Percentiles rank a stretch among this genome's conserved stretches.
Conservation (phyloP, 2,797 vertebrate genomes). For the Huso huso region DNA sequence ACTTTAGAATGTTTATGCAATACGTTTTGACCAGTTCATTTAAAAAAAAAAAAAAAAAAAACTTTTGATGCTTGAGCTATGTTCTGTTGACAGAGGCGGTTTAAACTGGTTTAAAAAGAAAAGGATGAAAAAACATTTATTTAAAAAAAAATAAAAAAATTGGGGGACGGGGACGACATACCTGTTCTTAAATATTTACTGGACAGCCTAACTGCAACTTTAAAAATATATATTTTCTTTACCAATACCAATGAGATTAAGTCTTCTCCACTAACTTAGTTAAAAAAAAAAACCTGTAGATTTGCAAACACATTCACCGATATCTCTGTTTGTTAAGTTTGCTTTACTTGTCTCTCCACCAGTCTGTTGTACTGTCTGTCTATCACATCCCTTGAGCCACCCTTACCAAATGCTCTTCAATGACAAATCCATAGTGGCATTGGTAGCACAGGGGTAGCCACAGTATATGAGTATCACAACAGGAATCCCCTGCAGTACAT, state of each 20-base stretch:
- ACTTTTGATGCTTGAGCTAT: conserved; percentile 35
- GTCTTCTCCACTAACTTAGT: too few species aligned
- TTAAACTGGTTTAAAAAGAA: conserved; percentile 35
- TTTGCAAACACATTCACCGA: too few species aligned
- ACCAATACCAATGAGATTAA: not conserved
- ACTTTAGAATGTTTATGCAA: conserved; percentile 48
- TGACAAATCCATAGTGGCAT: too few species aligned
- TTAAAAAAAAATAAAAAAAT: not conserved
- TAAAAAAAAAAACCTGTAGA: too few species aligned
- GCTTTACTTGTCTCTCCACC: too few species aligned
- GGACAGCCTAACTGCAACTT: not conserved
- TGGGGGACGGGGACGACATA: not conserved
- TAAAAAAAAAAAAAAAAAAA: conserved; percentile 23
- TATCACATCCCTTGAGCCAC: too few species aligned
- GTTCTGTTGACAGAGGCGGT: conserved; percentile 28
- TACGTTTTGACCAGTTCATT: conserved; percentile 41
- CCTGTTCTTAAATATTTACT: conserved; percentile 12
- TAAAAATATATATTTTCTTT: not conserved
- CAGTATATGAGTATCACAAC: too few species aligned
- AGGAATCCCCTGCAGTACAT: too few species aligned
- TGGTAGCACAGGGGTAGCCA: too few species aligned
- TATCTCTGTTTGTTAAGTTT: too few species aligned
- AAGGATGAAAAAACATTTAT: conserved; percentile 20
- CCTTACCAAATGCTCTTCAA: too few species aligned
- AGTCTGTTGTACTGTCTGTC: too few species aligned